phyloP scores from a whole-genome alignment of 2,113 vertebrate species.

The Bubo scandiacus region DNA sequence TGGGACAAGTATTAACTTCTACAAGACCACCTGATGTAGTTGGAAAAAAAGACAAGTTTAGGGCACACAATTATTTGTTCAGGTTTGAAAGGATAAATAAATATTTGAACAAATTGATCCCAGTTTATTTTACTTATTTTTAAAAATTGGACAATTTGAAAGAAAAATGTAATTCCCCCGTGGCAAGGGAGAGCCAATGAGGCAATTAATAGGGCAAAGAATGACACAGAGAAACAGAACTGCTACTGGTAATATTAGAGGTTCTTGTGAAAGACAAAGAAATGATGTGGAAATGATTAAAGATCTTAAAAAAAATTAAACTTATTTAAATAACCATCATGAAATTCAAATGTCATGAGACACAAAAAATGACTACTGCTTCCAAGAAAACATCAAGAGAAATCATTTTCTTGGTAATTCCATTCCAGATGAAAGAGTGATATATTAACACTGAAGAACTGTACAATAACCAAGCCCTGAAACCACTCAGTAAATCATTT shows the following conservation, averaged over 20 bases:
- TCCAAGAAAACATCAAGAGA: conserved; percentile 16
- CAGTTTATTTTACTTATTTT: not conserved
- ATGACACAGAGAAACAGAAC: not conserved
- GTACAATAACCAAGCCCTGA: not conserved
- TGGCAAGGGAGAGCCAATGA: not conserved
- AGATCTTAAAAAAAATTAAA: not conserved
- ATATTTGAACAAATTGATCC: not conserved
- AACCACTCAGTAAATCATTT: conserved; percentile 15
- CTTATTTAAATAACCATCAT: not conserved
- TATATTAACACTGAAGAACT: not conserved
- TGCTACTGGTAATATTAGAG: not conserved
- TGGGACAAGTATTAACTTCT: not conserved
- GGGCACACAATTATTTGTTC: not conserved
- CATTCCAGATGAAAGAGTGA: not conserved
- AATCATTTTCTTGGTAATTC: not conserved
- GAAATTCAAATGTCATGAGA: not conserved
- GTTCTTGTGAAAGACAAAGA: conserved; percentile 1
- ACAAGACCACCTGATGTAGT: not conserved
- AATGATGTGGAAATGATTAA: not conserved
- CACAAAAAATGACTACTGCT: not conserved
- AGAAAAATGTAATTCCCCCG: not conserved
- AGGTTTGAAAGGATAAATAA: not conserved
- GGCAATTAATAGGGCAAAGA: not conserved
- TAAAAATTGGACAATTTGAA: not conserved
- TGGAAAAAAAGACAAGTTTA: not conserved